Base-by-base conservation (phyloP, 2,797 vertebrate genomes). In the Poeciliopsis gracilis region DNA sequence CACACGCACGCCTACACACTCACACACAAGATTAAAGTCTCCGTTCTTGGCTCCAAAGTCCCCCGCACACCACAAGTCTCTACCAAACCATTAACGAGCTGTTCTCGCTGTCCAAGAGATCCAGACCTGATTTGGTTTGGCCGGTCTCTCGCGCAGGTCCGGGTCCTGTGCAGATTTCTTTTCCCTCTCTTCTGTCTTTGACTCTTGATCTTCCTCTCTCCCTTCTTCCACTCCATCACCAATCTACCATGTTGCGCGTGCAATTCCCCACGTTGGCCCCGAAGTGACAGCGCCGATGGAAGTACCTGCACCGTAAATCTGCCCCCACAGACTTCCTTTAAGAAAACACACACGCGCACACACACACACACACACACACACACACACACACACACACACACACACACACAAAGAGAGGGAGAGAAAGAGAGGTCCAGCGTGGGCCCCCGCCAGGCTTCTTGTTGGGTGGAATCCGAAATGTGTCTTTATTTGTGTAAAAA, bases 401-500 rank as follows among this genome's bases (percentile, higher is more conserved):
- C 85, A 77, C 63, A 41, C 36, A 66, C 61, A 41, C 79, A 87
- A 82, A 47, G 5, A 49, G 82, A 86, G 84, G 18, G 47, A 49
- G 47, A 49, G 47, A 49, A 18, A 51, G 81, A 82, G 77, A 20
- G 87, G 90, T 89, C 86, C 83, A 71, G 80, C 53, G 72, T 57
- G 72, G 78, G 82, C 74, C 46, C 33, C 78, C 79, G 90, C 90
- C 89, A 91, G 90, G 89, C 87, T 69, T 89, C 90, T 92, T 80
- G 82, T 91, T 88, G 88, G 89, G 90, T 85, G 84, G 88, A 94
- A 93, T 89, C 91, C 59, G 77, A 92, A 94, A 94, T 92, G 89
- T 92, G 90, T 94, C 91, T 93, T 94, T 93, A 94, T 95, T 95
- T 96, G 87, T 90, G 90, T 94, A 92, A 90, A 96, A 95, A 94